Conservation (phyloP, 2,797 vertebrate species). For the Aldrovandia affinis region DNA sequence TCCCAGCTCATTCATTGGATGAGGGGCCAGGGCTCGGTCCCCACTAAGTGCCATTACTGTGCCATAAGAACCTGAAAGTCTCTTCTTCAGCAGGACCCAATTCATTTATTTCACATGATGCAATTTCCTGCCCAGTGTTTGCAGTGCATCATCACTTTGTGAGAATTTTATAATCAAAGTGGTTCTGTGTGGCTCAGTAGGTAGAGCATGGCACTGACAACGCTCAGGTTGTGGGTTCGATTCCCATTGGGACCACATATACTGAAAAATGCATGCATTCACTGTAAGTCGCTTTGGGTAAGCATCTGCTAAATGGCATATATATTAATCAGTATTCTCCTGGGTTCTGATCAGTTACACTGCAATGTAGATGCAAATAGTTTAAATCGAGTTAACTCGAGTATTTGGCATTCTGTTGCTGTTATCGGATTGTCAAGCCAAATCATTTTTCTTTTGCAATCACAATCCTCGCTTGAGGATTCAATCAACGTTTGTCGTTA, state of each 20-base stretch:
- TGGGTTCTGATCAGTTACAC: not conserved
- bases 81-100: conserved; percentile 1
- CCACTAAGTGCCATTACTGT: conserved; percentile 18
- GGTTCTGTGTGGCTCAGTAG: too few relatives aligned
- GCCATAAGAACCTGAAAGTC: not conserved
- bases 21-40: not conserved
- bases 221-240: too few relatives aligned
- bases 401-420: not conserved
- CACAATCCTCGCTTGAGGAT: not conserved
- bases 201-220: too few relatives aligned
- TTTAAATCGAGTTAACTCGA: not conserved
- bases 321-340: not conserved
- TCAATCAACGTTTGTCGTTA: not conserved
- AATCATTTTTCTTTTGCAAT: not conserved
- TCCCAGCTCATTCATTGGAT: conserved; percentile 19
- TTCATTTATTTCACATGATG: not conserved
- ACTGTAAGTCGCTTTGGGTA: too few relatives aligned
- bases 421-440: not conserved
- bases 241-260: too few relatives aligned
- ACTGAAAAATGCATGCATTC: too few relatives aligned
- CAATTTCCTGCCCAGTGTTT: conserved; percentile 2
- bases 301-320: too few relatives aligned
- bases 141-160: not conserved
- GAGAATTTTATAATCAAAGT: too few relatives aligned
- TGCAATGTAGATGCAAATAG: not conserved